Evolutionary conservation across 2,797 vertebrate species (phyloP).

Genomic region (Limnodromus scolopaceus): DNA sequence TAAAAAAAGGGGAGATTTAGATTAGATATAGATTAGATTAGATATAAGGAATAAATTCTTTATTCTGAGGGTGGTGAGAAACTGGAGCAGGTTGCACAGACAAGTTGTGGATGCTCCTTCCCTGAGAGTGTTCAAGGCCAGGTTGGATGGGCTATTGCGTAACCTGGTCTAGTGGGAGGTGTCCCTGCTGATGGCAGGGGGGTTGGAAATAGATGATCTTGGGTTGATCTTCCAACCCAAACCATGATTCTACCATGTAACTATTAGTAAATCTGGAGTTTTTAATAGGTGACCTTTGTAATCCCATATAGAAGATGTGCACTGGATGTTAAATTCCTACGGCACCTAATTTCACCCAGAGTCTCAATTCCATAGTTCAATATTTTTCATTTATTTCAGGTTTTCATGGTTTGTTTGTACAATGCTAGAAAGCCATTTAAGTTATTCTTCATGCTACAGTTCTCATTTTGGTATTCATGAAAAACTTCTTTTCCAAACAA

Average conservation of each 20-base stretch:
- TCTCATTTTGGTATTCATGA: conserved; percentile 48
- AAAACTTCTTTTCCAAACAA: conserved; percentile 47
- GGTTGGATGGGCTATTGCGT: neutral
- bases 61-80: neutral
- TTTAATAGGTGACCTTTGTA: neutral
- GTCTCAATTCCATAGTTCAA: conserved; percentile 24
- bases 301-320: neutral
- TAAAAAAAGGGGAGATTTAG: neutral
- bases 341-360: conserved; percentile 26
- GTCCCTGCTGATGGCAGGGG: neutral
- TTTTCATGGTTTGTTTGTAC: conserved; percentile 63
- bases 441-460: conserved; percentile 61
- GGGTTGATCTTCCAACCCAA: neutral
- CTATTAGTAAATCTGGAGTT: neutral
- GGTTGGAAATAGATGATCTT: neutral
- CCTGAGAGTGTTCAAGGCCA: neutral
- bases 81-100: neutral
- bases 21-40: too few relatives aligned
- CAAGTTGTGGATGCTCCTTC: too few relatives aligned
- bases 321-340: conserved; percentile 33
- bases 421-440: conserved; percentile 52
- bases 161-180: neutral
- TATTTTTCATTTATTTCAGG: conserved; percentile 69
- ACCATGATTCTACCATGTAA: neutral
- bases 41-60: neutral